These are phyloP conservation scores for Hystrix cristata DNA, from an alignment of 2,113 vertebrate genomes.

Conservation along the genomic window DNA sequence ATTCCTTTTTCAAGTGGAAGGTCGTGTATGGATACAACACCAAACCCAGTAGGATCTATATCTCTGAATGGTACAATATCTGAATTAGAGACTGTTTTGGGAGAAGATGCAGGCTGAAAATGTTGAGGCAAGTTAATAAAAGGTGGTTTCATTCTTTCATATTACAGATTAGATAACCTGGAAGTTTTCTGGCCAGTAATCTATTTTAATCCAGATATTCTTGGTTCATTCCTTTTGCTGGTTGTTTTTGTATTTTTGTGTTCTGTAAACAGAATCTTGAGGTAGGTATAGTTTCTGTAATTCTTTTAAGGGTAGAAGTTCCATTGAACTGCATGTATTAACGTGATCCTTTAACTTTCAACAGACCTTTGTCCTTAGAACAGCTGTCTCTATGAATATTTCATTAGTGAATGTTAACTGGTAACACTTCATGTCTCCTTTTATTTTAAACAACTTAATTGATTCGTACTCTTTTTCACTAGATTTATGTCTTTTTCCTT, in stretches of 20 bases:
- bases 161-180: background rate
- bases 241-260: background rate
- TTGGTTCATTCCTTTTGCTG: background rate
- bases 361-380: conserved; percentile 70
- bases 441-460: conserved; percentile 60
- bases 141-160: conserved; percentile 1
- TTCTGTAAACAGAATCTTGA: conserved; percentile 30
- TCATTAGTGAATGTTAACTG: conserved; percentile 63
- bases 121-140: background rate
- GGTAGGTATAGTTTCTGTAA: background rate
- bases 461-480: background rate
- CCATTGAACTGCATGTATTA: background rate
- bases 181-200: background rate
- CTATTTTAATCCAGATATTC: background rate
- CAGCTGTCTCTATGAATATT: conserved; percentile 81
- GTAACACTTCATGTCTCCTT: conserved; percentile 37
- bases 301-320: conserved; percentile 54
- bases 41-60: background rate
- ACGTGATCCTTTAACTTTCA: conserved; percentile 51
- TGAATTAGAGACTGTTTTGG: conserved; percentile 11
- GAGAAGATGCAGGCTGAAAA: background rate
- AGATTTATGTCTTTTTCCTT: background rate
- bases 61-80: background rate
- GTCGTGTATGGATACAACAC: background rate
- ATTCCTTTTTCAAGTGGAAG: conserved; percentile 1